These are phyloP conservation scores for Hemistola chrysoprasaria DNA, from an alignment of 2,888 invertebrate species.

Conservation along the genomic window DNA sequence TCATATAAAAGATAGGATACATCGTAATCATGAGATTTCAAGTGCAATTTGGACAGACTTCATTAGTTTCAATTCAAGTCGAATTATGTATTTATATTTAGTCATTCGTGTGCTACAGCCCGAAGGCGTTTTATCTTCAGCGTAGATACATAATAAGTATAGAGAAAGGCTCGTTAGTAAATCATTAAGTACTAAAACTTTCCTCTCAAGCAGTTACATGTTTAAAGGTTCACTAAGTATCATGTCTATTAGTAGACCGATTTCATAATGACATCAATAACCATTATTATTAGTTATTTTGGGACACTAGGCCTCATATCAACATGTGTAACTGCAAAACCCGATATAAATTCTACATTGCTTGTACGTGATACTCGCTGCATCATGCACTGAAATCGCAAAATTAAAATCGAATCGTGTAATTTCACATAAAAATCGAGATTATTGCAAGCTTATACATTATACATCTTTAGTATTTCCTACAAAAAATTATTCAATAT, in stretches of 20 bases:
- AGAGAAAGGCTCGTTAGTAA: slow-evolving; percentile 6
- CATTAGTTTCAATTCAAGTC: slow-evolving; percentile 11
- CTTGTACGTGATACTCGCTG: neutral
- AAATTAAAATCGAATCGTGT: slow-evolving; percentile 3
- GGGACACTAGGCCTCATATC: slow-evolving; percentile 1
- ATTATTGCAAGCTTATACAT: too few relatives aligned
- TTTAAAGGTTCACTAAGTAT: too few relatives aligned
- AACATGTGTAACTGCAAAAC: slow-evolving; percentile 3
- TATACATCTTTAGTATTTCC: too few relatives aligned
- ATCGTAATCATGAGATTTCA: slow-evolving; percentile 47
- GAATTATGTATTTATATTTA: slow-evolving; percentile 4
- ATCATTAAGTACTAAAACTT: slow-evolving; percentile 11
- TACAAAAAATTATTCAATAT: too few relatives aligned
- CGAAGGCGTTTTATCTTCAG: slow-evolving; percentile 15
- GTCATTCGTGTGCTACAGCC: slow-evolving; percentile 6
- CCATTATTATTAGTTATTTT: too few relatives aligned
- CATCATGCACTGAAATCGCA: slow-evolving; percentile 1
- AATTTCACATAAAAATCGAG: too few relatives aligned
- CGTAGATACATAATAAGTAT: slow-evolving; percentile 12
- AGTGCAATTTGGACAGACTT: slow-evolving; percentile 25
- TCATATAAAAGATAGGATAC: slow-evolving; percentile 25
- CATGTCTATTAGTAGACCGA: slow-evolving; percentile 1
- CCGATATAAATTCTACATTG: neutral
- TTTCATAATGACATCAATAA: slow-evolving; percentile 5
- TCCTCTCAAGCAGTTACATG: slow-evolving; percentile 6